Evolutionary conservation across 1,140 invertebrate genomes (phyloP).

Genomic region (Drosophila micromelanica): DNA sequence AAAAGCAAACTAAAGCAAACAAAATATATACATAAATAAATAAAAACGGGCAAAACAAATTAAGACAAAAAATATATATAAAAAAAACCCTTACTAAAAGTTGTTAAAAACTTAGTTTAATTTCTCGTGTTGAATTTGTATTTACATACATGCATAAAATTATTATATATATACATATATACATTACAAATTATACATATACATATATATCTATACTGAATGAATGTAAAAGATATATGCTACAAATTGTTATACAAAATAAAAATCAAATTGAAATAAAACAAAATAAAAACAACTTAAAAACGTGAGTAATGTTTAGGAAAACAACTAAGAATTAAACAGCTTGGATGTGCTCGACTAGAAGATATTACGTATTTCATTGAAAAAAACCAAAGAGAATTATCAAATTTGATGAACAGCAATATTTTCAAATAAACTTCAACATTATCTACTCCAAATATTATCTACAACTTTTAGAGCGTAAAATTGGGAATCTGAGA

Average conservation of each 20-base stretch:
- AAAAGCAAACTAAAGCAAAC: background rate
- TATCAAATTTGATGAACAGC: too few relatives aligned
- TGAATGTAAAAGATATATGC: slow-evolving; percentile 39
- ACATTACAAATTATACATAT: slow-evolving; percentile 26
- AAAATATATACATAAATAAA: too few relatives aligned
- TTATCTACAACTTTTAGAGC: too few relatives aligned
- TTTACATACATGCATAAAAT: slow-evolving; percentile 47
- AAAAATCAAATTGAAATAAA: slow-evolving; percentile 44
- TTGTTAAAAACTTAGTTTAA: slow-evolving; percentile 46
- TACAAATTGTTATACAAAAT: slow-evolving; percentile 77
- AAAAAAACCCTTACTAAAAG: background rate
- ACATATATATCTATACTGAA: slow-evolving; percentile 57
- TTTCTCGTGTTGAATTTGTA: slow-evolving; percentile 74
- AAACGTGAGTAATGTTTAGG: background rate
- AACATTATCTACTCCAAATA: too few relatives aligned
- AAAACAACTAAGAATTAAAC: slow-evolving; percentile 1
- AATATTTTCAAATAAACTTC: too few relatives aligned
- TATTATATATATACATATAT: slow-evolving; percentile 38
- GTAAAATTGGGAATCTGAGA: too few relatives aligned
- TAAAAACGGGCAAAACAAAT: background rate
- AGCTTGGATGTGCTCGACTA: background rate
- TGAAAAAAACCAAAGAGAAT: too few relatives aligned
- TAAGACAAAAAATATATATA: background rate
- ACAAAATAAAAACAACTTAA: slow-evolving; percentile 21
- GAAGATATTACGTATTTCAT: background rate